A percentile compares a stretch with the other conserved stretches of the same genome.
These are phyloP conservation scores for Alethe castanea DNA, from an alignment of 2,113 vertebrate genomes.

Conservation along the genomic window DNA sequence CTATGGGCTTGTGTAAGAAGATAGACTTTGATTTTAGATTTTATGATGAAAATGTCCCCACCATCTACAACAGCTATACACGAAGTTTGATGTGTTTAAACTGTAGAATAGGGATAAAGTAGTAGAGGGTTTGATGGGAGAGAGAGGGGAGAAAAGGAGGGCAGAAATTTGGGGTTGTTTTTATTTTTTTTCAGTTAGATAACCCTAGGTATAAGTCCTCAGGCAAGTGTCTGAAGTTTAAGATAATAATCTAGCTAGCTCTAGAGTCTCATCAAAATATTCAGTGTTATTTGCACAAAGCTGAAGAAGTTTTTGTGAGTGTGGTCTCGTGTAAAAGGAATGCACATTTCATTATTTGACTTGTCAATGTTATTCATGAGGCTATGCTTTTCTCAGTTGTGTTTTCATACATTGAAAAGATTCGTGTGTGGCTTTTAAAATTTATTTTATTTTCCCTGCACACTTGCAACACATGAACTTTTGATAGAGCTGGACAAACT, in stretches of 20 bases:
- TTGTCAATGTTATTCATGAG: not conserved
- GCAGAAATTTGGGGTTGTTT: not conserved
- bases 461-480: not conserved
- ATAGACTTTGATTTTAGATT: not conserved
- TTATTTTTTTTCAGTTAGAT: not conserved
- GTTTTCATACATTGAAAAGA: not conserved
- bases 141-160: fast-evolving
- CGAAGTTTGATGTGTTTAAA: not conserved
- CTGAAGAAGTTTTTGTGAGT: not conserved
- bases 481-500: not conserved
- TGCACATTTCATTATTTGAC: not conserved
- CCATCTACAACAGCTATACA: not conserved
- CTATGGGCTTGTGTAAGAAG: fast-evolving
- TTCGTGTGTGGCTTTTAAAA: fast-evolving
- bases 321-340: not conserved
- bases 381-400: not conserved
- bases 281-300: not conserved
- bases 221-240: not conserved
- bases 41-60: not conserved
- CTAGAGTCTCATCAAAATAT: not conserved
- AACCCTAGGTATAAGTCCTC: not conserved
- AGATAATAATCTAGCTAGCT: not conserved
- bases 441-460: not conserved
- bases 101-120: not conserved
- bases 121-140: fast-evolving